A percentile compares a stretch with the other conserved stretches of the same genome.
Evolutionary conservation across 2,113 vertebrate genomes (phyloP).

Genomic region (Sapajus apella): DNA sequence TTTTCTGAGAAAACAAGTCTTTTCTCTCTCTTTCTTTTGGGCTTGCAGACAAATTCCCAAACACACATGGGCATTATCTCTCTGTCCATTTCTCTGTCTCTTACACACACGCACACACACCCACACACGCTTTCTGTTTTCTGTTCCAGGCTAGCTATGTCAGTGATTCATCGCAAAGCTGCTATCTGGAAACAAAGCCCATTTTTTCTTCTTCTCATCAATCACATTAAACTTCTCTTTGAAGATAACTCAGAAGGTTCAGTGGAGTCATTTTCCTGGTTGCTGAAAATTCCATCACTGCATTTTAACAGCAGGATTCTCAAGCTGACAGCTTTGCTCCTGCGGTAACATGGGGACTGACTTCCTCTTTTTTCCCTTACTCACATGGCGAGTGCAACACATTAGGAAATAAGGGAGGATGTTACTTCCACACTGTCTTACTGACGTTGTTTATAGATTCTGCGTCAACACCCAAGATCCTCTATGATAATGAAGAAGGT

Average conservation of each 20-base stretch:
- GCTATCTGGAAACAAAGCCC: constrained; percentile 53
- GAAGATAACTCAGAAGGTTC: constrained; percentile 67
- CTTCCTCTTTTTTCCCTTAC: background rate
- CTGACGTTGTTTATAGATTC: constrained; percentile 80
- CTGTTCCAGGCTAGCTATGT: background rate
- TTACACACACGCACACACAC: background rate
- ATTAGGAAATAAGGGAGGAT: constrained; percentile 63
- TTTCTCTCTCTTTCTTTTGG: background rate
- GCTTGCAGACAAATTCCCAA: background rate
- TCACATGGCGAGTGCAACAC: constrained; percentile 63
- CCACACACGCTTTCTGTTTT: background rate
- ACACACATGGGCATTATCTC: background rate
- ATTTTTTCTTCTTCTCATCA: constrained; percentile 65
- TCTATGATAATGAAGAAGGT: constrained; percentile 78
- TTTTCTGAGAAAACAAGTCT: constrained; percentile 58
- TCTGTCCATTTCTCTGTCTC: background rate
- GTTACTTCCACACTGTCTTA: constrained; percentile 75
- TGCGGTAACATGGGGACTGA: background rate
- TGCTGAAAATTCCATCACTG: constrained; percentile 68
- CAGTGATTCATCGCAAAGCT: constrained; percentile 66
- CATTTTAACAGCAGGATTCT: constrained; percentile 72
- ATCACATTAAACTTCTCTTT: constrained; percentile 68
- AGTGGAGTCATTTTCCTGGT: constrained; percentile 27
- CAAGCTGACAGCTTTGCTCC: constrained; percentile 11
- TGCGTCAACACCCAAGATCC: constrained; percentile 72